Percentiles rank a stretch among this genome's conserved stretches.
Conservation (phyloP, 2,888 invertebrate genomes). For the Halictus quadricinctus region DNA sequence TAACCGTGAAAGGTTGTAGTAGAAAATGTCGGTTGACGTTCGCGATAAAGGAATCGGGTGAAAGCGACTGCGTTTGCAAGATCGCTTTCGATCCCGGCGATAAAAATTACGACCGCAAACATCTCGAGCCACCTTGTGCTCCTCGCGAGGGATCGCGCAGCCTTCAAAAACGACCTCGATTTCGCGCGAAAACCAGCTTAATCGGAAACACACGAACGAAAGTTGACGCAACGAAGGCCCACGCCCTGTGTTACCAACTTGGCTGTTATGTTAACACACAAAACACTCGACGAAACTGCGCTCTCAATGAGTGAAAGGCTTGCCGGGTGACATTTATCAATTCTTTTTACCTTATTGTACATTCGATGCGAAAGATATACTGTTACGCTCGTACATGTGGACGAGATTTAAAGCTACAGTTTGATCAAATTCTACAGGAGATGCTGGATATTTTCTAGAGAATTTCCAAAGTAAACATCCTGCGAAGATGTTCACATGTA, state of each 20-base stretch:
- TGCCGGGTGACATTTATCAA: background rate
- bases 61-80: background rate
- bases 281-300: background rate
- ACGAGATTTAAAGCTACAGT: background rate
- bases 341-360: background rate
- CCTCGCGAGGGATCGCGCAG: background rate
- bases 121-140: background rate
- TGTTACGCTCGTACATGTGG: background rate
- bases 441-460: too few species aligned
- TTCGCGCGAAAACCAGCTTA: constrained; percentile 1
- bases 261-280: background rate
- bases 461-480: too few species aligned
- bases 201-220: constrained; percentile 5
- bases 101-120: constrained; percentile 6
- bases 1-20: background rate
- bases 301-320: background rate
- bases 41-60: background rate
- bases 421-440: background rate
- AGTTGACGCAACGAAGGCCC: background rate
- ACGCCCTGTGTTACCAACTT: background rate
- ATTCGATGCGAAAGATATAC: background rate
- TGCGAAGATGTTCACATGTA: too few species aligned
- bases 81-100: background rate
- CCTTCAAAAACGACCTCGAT: constrained; percentile 8
- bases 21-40: background rate